Evolutionary conservation across 1,140 invertebrate species (phyloP).

Genomic region (Oreohelix idahoensis): DNA sequence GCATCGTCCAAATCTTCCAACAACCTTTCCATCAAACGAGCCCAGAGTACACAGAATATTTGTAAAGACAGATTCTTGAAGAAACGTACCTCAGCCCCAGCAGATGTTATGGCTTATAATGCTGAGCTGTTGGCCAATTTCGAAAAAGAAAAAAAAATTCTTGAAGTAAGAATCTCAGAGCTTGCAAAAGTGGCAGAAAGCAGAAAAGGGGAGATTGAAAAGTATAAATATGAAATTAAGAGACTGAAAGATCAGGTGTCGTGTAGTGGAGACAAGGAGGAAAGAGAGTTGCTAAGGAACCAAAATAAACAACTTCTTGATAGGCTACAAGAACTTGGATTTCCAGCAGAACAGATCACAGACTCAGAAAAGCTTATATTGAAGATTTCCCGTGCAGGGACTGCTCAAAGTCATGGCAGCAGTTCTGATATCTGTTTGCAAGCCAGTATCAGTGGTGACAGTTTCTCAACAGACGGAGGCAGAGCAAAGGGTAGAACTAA

Average conservation of each 20-base stretch:
- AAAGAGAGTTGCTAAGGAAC: slow-evolving; percentile 62
- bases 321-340: slow-evolving; percentile 66
- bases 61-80: slow-evolving; percentile 62
- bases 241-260: slow-evolving; percentile 61
- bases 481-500: slow-evolving; percentile 22
- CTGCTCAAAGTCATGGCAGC: slow-evolving; percentile 34
- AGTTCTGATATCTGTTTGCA: slow-evolving; percentile 47
- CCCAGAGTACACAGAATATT: slow-evolving; percentile 71
- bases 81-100: slow-evolving; percentile 69
- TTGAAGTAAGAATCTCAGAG: slow-evolving; percentile 71
- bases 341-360: slow-evolving; percentile 68
- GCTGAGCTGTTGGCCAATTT: slow-evolving; percentile 72
- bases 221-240: slow-evolving; percentile 68
- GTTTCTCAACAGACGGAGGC: slow-evolving; percentile 59
- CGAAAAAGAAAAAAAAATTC: slow-evolving; percentile 72
- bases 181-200: slow-evolving; percentile 69
- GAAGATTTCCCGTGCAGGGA: slow-evolving; percentile 46
- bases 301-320: slow-evolving; percentile 69
- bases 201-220: slow-evolving; percentile 72
- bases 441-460: slow-evolving; percentile 64
- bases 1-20: slow-evolving; percentile 45
- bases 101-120: slow-evolving; percentile 73
- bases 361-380: slow-evolving; percentile 70
- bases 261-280: slow-evolving; percentile 56
- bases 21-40: slow-evolving; percentile 62